phyloP scores from a whole-genome alignment of 2,888 invertebrate genomes.

The Pseudanteris insignis region DNA sequence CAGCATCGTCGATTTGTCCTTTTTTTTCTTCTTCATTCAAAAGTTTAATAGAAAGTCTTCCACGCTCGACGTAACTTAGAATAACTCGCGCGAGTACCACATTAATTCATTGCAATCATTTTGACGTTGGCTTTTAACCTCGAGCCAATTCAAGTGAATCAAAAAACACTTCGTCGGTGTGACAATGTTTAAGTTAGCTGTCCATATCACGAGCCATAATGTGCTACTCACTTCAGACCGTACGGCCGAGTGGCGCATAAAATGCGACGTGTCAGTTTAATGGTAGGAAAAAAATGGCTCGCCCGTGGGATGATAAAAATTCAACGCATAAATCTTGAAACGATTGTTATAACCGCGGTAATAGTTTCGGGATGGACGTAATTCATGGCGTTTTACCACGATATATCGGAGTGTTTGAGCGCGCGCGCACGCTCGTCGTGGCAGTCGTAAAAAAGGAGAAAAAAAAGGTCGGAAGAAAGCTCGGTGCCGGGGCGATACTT shows the following conservation, averaged over 20 bases:
- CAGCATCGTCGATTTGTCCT: too few species aligned
- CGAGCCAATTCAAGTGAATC: conserved; percentile 7
- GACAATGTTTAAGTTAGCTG: conserved; percentile 7
- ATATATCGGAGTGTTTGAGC: conserved; percentile 27
- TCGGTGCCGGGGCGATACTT: conserved; percentile 7
- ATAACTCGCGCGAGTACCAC: conserved; percentile 2
- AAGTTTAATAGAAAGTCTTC: conserved; percentile 6
- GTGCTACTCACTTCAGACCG: conserved; percentile 14
- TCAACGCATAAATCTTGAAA: conserved; percentile 20
- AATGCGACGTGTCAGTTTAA: conserved; percentile 29
- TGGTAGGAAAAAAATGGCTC: conserved; percentile 24
- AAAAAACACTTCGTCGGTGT: conserved; percentile 16
- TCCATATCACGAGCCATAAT: conserved; percentile 12
- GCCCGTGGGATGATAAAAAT: conserved; percentile 21
- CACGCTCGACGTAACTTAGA: neutral
- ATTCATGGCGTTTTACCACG: conserved; percentile 12
- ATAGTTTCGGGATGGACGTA: conserved; percentile 23
- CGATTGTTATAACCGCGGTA: conserved; percentile 24
- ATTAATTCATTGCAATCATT: conserved; percentile 1
- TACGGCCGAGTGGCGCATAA: conserved; percentile 18
- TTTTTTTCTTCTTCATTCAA: too few species aligned
- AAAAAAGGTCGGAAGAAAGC: too few species aligned
- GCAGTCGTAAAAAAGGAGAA: conserved; percentile 13
- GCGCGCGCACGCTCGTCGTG: neutral
- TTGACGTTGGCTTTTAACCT: neutral